phyloP scores from a whole-genome alignment of 2,113 vertebrate species.

The Rhea americana region DNA sequence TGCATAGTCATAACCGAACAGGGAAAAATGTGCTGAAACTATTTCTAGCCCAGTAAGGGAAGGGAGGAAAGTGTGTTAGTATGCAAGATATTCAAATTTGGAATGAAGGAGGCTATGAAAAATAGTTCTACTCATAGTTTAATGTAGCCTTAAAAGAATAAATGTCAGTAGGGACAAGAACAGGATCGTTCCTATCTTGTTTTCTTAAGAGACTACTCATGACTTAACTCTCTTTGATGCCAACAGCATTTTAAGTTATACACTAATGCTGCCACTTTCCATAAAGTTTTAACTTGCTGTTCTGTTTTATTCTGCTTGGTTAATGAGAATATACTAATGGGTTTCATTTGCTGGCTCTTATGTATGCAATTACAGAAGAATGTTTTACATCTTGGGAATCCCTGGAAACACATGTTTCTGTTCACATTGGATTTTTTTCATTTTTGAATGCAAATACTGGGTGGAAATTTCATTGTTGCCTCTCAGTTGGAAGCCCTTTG shows the following conservation, averaged over 20 bases:
- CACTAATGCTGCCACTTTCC: neutral
- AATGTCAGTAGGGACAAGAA: neutral
- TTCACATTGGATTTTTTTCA: conserved; percentile 18
- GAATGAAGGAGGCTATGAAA: neutral
- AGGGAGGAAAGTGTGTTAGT: neutral
- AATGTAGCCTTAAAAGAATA: neutral
- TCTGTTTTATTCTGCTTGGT: conserved; percentile 44
- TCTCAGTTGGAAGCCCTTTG: conserved; percentile 38
- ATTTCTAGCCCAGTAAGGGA: neutral
- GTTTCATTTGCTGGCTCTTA: conserved; percentile 41
- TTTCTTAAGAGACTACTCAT: neutral
- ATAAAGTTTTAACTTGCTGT: conserved; percentile 25
- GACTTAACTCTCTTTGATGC: neutral
- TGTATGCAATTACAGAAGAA: conserved; percentile 46
- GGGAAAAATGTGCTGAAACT: neutral
- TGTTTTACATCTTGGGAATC: conserved; percentile 57
- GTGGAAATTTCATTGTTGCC: conserved; percentile 61
- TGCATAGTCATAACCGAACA: neutral
- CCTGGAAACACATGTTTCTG: conserved; percentile 59
- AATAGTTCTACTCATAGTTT: neutral
- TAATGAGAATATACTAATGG: conserved; percentile 43
- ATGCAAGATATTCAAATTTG: neutral
- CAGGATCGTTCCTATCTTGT: neutral
- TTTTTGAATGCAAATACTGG: conserved; percentile 41
- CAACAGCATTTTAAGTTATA: neutral